phyloP scores from a whole-genome alignment of 2,888 invertebrate species.

The Diarsia mendica region DNA sequence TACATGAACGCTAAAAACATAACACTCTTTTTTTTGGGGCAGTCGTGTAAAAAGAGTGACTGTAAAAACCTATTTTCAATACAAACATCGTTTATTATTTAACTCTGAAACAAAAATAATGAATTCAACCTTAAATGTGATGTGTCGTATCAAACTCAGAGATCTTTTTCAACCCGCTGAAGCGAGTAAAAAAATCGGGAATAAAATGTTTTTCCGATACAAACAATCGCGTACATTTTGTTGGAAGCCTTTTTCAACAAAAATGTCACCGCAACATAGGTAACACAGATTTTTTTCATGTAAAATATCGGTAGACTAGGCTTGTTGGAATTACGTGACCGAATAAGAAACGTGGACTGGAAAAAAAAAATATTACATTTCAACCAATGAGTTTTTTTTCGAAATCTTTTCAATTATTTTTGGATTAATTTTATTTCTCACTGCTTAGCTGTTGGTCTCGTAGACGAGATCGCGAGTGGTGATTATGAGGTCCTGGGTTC shows the following conservation, averaged over 20 bases:
- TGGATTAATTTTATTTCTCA: not conserved
- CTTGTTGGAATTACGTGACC: conserved; percentile 17
- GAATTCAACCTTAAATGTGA: conserved; percentile 12
- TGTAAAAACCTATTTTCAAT: no score
- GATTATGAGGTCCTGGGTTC: no score
- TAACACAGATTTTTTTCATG: not conserved
- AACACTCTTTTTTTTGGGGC: no score
- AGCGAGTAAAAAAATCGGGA: conserved; percentile 13
- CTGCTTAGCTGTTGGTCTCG: no score
- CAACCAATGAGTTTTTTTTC: no score
- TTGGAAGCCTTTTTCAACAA: conserved; percentile 24
- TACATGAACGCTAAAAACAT: no score
- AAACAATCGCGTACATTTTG: conserved; percentile 34
- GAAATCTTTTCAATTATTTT: not conserved
- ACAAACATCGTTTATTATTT: no score
- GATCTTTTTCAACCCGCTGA: conserved; percentile 26
- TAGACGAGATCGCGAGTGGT: no score
- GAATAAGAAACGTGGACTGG: not conserved
- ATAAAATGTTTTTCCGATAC: conserved; percentile 49
- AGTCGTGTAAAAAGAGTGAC: no score
- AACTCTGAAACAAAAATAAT: not conserved
- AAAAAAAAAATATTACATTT: not conserved
- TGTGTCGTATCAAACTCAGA: conserved; percentile 29
- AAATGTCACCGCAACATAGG: not conserved
- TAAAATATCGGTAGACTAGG: not conserved